A percentile compares a stretch with the other conserved stretches of the same genome.
Conservation (phyloP, 2,888 invertebrate species). For the Acronicta leporina region DNA sequence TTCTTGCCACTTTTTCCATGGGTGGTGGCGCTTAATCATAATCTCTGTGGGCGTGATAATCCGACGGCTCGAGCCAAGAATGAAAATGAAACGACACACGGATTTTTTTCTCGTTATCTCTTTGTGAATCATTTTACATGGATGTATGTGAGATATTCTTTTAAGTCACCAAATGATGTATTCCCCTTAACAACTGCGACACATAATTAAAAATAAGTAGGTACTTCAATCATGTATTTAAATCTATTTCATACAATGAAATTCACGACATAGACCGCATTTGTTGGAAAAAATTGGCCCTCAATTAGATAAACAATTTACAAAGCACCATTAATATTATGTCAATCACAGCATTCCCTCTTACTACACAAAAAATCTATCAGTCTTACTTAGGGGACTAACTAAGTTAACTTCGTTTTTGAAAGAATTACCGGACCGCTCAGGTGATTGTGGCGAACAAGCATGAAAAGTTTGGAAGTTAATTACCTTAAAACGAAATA, state of each 20-base stretch:
- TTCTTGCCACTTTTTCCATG: conserved; percentile 69
- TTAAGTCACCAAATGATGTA: not conserved
- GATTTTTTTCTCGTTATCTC: conserved; percentile 70
- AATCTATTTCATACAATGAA: too few relatives aligned
- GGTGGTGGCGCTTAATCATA: conserved; percentile 78
- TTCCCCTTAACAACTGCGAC: not conserved
- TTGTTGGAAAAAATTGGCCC: too few relatives aligned
- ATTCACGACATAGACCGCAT: conserved; percentile 1
- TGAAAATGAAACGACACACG: conserved; percentile 76
- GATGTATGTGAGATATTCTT: conserved; percentile 42
- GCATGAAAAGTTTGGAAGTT: conserved; percentile 60
- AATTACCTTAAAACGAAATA: conserved; percentile 36
- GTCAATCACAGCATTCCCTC: conserved; percentile 68
- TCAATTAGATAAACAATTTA: conserved; percentile 38
- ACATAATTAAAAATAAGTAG: too few relatives aligned
- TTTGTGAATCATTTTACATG: conserved; percentile 64
- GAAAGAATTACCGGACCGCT: conserved; percentile 60
- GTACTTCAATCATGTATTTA: too few relatives aligned
- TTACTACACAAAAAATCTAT: conserved; percentile 71
- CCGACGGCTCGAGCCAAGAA: conserved; percentile 67
- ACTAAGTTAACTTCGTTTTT: conserved; percentile 70
- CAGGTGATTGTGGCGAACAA: conserved; percentile 75
- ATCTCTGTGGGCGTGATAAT: conserved; percentile 80
- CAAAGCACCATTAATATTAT: conserved; percentile 56
- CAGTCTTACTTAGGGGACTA: conserved; percentile 78